A percentile compares a stretch with the other conserved stretches of the same genome.
Evolutionary conservation across 2,797 vertebrate genomes (phyloP).

Genomic region (Leptodactylus fallax): DNA sequence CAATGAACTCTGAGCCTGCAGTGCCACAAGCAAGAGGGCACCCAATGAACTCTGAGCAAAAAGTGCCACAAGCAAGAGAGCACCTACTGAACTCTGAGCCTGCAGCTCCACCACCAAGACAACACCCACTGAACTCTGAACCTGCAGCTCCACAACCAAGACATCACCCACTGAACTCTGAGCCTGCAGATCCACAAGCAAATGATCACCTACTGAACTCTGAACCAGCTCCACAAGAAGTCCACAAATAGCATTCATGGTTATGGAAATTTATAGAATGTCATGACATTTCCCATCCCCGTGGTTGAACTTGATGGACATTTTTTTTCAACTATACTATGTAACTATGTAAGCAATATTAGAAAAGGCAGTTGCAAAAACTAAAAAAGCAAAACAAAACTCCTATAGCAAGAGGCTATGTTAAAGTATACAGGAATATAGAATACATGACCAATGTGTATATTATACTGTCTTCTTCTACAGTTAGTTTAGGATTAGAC

Average conservation of each 20-base stretch:
- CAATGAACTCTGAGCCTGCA: neutral
- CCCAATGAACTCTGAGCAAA: neutral
- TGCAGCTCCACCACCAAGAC: neutral
- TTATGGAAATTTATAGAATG: too few relatives aligned
- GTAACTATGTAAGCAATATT: too few relatives aligned
- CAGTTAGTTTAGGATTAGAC: too few relatives aligned
- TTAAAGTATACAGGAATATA: too few relatives aligned
- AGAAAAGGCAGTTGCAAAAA: too few relatives aligned
- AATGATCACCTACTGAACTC: neutral
- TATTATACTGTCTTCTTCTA: too few relatives aligned
- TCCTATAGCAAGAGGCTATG: too few relatives aligned
- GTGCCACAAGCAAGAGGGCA: neutral
- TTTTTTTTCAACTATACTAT: too few relatives aligned
- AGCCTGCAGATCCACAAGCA: neutral
- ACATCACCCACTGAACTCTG: neutral
- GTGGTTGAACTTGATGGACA: too few relatives aligned
- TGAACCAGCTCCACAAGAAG: neutral
- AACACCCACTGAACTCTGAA: neutral
- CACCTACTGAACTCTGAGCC: neutral
- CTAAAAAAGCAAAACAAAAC: too few relatives aligned
- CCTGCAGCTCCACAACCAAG: neutral
- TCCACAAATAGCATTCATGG: neutral
- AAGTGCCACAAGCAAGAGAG: neutral
- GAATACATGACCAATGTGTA: too few relatives aligned
- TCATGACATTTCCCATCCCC: too few relatives aligned